These are phyloP conservation scores for Caloenas nicobarica DNA, from an alignment of 2,113 vertebrate species.

Conservation along the genomic window DNA sequence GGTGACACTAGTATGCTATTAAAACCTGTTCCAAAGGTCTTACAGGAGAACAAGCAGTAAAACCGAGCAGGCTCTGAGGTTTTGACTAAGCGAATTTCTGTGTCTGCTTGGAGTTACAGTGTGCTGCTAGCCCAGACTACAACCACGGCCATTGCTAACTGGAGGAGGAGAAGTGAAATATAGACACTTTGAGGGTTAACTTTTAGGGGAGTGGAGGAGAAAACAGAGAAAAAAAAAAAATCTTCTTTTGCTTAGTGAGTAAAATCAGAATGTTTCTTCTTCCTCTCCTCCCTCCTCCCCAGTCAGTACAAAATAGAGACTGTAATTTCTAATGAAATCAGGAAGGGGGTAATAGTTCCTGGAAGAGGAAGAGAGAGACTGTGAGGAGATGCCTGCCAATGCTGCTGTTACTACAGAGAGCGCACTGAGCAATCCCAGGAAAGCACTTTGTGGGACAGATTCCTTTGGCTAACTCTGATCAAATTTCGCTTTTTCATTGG, in stretches of 20 bases:
- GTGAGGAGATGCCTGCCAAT: conserved; percentile 48
- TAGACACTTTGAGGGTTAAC: neutral
- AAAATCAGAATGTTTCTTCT: conserved; percentile 28
- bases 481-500: conserved; percentile 44
- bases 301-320: conserved; percentile 59
- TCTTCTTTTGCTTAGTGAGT: conserved; percentile 18
- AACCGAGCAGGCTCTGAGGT: neutral
- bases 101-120: neutral
- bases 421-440: conserved; percentile 45
- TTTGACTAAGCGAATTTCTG: neutral
- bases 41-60: neutral
- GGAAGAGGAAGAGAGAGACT: conserved; percentile 67
- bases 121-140: neutral
- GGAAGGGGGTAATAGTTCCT: conserved; percentile 68
- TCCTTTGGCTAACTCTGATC: conserved; percentile 40
- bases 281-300: neutral
- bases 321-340: conserved; percentile 69
- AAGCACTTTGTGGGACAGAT: conserved; percentile 56
- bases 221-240: neutral
- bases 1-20: neutral
- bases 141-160: neutral
- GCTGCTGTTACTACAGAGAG: conserved; percentile 54
- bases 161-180: neutral
- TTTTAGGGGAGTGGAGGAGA: neutral
- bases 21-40: neutral